These are phyloP conservation scores for Tetramorium bicarinatum DNA, from an alignment of 2,888 invertebrate species.

Conservation along the genomic window DNA sequence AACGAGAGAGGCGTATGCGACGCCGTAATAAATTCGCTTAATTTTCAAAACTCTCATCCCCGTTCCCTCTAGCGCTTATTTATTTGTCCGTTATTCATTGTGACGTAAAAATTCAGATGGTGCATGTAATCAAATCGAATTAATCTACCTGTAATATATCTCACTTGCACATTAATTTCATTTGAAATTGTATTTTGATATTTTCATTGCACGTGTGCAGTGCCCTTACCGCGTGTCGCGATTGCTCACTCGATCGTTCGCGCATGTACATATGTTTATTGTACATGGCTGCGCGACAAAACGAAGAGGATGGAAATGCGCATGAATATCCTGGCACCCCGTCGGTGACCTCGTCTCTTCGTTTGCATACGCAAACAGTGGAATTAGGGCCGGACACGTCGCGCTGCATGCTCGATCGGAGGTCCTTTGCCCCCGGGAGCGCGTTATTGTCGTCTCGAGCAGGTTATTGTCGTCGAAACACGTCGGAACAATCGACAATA, in stretches of 20 bases:
- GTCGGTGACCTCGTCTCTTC: conserved; percentile 73
- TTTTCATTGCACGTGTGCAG: not conserved
- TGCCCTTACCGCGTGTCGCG: not conserved
- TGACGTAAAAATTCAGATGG: not conserved
- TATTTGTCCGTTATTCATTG: conserved; percentile 7
- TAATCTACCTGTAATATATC: not conserved
- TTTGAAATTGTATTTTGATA: conserved; percentile 11
- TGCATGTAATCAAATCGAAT: not conserved
- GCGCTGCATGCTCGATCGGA: conserved; percentile 59
- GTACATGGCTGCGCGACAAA: conserved; percentile 30
- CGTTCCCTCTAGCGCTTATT: conserved; percentile 4
- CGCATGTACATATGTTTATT: conserved; percentile 17
- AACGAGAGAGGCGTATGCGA: conserved; percentile 4
- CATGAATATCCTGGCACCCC: conserved; percentile 53
- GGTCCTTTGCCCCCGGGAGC: conserved; percentile 61
- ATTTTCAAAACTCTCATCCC: conserved; percentile 10
- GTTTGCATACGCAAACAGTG: conserved; percentile 83
- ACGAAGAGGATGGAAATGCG: conserved; percentile 39
- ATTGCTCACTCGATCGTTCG: conserved; percentile 30
- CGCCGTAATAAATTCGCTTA: conserved; percentile 22
- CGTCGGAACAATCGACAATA: conserved; percentile 66
- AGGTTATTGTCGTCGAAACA: conserved; percentile 69
- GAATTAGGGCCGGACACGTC: conserved; percentile 79
- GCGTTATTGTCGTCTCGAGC: conserved; percentile 68
- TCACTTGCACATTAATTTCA: not conserved